These are phyloP conservation scores for Drosophila willistoni DNA, from an alignment of 1,140 invertebrate species.

Conservation along the genomic window DNA sequence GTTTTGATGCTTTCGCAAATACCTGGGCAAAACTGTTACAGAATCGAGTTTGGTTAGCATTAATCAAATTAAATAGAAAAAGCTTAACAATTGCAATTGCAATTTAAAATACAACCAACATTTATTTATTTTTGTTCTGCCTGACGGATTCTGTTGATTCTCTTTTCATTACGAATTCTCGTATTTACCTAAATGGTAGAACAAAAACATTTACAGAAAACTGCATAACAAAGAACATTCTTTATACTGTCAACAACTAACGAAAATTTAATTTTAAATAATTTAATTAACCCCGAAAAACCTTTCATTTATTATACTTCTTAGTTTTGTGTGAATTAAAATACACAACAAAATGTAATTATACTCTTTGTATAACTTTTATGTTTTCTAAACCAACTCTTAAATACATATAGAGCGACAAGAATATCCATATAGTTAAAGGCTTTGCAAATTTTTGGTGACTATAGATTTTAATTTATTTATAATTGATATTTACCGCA, in stretches of 20 bases:
- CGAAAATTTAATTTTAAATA: not conserved
- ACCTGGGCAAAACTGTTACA: slow-evolving; percentile 43
- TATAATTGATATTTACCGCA: slow-evolving; percentile 2
- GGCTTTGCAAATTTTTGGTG: no score
- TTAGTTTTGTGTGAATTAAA: no score
- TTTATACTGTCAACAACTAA: not conserved
- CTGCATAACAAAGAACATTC: no score
- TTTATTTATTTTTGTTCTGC: slow-evolving; percentile 27
- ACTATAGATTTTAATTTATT: not conserved
- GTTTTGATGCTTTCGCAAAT: slow-evolving; percentile 43
- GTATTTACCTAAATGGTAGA: not conserved
- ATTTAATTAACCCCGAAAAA: not conserved
- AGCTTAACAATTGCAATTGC: slow-evolving; percentile 21
- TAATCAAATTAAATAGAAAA: slow-evolving; percentile 1
- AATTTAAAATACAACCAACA: slow-evolving; percentile 15
- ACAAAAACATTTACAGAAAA: not conserved
- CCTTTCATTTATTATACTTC: no score
- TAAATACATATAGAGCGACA: no score
- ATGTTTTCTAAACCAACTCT: no score
- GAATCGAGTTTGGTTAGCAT: slow-evolving; percentile 33
- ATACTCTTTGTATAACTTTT: no score
- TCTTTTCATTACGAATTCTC: not conserved
- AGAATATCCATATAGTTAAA: no score
- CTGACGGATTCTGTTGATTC: not conserved
- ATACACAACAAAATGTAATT: no score